Base-by-base conservation (phyloP, 2,888 invertebrate species). In the Drosophila nr. fundita region DNA sequence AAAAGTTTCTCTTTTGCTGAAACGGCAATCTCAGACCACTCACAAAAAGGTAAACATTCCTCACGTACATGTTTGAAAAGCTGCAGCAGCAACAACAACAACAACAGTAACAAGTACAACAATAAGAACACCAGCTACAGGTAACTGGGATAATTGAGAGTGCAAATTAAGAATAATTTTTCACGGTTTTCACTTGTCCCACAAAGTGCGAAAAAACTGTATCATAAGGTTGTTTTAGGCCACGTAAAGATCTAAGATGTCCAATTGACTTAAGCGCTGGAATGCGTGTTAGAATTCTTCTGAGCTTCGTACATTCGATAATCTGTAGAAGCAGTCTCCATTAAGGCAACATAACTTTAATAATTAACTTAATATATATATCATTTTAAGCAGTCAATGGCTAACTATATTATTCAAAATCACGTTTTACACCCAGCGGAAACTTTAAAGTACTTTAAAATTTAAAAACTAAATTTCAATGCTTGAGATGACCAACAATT, bases 1-100 rank as follows among this genome's bases (percentile, higher is more conserved):
- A 84, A 82, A 67, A 83, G 82, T 82, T 80, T 78, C 68, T 82
- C 78, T 69, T 80, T 77, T 76, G 72, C 72, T 79, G 67, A 69
- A 78, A 76, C 79, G 76, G 78, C 78, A 79, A 76, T 67, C 78
- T 73, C 78, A 78, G 78, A 78, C 78, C 53, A 54, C 54, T 68
- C 72, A 76, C 78, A 78, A 78, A 78, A 78, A 78, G 73, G 72
- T 68, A 78, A 78, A 78, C 72, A 78, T 78, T 78, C 78, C 68
- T 75, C 78, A 78, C 66, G 78, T 72, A 66, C 72, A 78, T 69
- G 49, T 73, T 68, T 76, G 76, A 78, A 67, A 76, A 54, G 34
- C 48, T 72, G 72, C 76, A 68, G 52, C 76, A 60, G 53, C 60
- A 68, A 10, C 50, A 54, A 27, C 45, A 53, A 11, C 10, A 32